Conservation (phyloP, 2,888 invertebrate species). For the Geotrupes spiniger region DNA sequence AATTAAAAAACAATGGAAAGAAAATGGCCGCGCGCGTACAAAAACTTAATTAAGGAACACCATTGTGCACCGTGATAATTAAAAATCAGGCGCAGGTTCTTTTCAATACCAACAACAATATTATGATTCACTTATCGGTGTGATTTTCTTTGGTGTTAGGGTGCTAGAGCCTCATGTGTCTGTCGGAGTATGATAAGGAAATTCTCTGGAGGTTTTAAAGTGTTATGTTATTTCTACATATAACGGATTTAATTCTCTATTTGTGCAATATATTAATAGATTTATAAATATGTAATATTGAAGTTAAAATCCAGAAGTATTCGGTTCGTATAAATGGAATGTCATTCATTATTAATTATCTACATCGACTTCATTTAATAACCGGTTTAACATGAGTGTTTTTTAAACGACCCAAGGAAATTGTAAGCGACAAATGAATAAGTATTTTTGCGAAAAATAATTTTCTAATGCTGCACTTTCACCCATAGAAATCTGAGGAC, state of each 20-base stretch:
- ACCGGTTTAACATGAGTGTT: too few species aligned
- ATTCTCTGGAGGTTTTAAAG: conserved; percentile 21
- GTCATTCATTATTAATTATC: too few species aligned
- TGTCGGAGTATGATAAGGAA: conserved; percentile 26
- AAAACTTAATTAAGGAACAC: conserved; percentile 16
- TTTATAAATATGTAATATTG: too few species aligned
- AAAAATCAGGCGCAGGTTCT: conserved; percentile 26
- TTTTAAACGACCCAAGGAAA: too few species aligned
- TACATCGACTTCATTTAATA: too few species aligned
- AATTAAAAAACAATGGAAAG: conserved; percentile 18
- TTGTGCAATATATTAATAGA: too few species aligned
- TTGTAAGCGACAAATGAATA: too few species aligned
- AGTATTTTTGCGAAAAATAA: too few species aligned
- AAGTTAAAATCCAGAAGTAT: too few species aligned
- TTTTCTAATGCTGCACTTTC: too few species aligned
- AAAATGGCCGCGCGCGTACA: conserved; percentile 12
- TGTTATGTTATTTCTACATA: conserved; percentile 25
- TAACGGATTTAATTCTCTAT: conserved; percentile 8
- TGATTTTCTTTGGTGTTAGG: conserved; percentile 19
- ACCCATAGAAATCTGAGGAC: too few species aligned
- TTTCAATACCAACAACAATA: conserved; percentile 10
- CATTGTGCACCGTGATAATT: conserved; percentile 20
- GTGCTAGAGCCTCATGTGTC: conserved; percentile 24
- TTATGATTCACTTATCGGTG: conserved; percentile 6
- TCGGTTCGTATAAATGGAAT: too few species aligned